These are phyloP conservation scores for Mycalesis mineus DNA, from an alignment of 2,888 invertebrate genomes.

Conservation along the genomic window DNA sequence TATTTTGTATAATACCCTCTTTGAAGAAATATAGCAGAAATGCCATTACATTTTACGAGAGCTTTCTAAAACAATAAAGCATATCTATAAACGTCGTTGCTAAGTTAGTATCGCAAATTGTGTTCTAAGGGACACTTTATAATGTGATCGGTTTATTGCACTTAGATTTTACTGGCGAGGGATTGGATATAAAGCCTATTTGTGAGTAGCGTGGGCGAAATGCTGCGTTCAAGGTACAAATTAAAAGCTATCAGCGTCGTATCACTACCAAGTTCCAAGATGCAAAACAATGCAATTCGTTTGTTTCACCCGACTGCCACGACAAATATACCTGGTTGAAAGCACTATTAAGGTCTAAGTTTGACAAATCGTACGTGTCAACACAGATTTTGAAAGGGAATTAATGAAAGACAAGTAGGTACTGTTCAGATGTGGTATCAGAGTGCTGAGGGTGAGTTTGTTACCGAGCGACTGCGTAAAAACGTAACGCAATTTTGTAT, in stretches of 20 bases:
- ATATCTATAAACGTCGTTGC: slow-evolving; percentile 25
- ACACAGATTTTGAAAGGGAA: too few relatives aligned
- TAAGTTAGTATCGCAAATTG: slow-evolving; percentile 32
- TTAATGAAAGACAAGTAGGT: too few relatives aligned
- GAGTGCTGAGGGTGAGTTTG: too few relatives aligned
- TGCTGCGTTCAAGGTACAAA: neutral
- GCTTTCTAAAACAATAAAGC: slow-evolving; percentile 14
- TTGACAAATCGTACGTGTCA: too few relatives aligned
- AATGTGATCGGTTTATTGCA: slow-evolving; percentile 46
- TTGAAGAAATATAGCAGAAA: neutral
- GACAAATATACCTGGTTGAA: too few relatives aligned
- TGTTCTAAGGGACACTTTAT: slow-evolving; percentile 33
- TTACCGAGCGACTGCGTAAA: too few relatives aligned
- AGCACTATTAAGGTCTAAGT: too few relatives aligned
- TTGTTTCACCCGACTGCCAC: too few relatives aligned
- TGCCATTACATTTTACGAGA: slow-evolving; percentile 3
- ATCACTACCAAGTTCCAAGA: too few relatives aligned
- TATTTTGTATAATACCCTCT: neutral
- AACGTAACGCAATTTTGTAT: too few relatives aligned
- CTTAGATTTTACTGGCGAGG: slow-evolving; percentile 20
- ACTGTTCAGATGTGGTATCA: too few relatives aligned
- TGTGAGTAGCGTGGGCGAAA: slow-evolving; percentile 17
- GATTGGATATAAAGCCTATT: slow-evolving; percentile 17
- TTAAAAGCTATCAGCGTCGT: neutral
- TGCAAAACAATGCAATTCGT: too few relatives aligned